Evolutionary conservation across 2,888 invertebrate species (phyloP), one percentile per base, ranked within the genome.

Genomic region (Octonoba sinensis): DNA sequence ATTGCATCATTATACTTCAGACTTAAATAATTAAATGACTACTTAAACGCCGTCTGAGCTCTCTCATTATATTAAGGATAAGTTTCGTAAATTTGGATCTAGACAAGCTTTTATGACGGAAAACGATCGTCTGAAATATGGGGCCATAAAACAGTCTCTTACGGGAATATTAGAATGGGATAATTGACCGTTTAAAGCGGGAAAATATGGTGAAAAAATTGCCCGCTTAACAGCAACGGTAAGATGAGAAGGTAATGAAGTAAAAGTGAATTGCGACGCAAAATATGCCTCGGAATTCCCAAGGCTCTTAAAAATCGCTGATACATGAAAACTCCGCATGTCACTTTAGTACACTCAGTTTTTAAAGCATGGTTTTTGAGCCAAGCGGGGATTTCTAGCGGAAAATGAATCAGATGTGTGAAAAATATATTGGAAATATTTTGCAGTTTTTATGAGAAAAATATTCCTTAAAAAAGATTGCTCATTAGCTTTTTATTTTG

Each of bases 121-220:
- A 57, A 75, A 60, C 56, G 59, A 60, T 27, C 67, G 44, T 60
- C 69, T 77, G 76, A 77, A 69, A 70, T 77, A 77, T 77, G 46
- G 76, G 69, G 54, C 70, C 70, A 70, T 77, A 77, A 77, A 77
- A 70, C 70, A 46, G 70, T 20, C 46, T 62, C 69, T 70, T 27
- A n/a, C 64, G 76, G 76, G 69, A 70, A 70, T 77, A 77, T 77
- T 77, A 77, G 70, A 77, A 77, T 70, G 62, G 64, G 76, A 77
- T 77, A 77, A 77, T 77, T 77, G 76, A 77, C 69, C 69, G 76
- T 70, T 77, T 77, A 70, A 77, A 77, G 36, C 49, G 54, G 62
- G 57, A 54, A 70, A 54, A 54, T 54, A 54, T 20, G 54, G 20
- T 54, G 16, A 59, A 75, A 75, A 75, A 75, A 67, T 47, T 18